These are phyloP conservation scores for Geococcyx californianus DNA, from an alignment of 2,113 vertebrate genomes.

Conservation along the genomic window DNA sequence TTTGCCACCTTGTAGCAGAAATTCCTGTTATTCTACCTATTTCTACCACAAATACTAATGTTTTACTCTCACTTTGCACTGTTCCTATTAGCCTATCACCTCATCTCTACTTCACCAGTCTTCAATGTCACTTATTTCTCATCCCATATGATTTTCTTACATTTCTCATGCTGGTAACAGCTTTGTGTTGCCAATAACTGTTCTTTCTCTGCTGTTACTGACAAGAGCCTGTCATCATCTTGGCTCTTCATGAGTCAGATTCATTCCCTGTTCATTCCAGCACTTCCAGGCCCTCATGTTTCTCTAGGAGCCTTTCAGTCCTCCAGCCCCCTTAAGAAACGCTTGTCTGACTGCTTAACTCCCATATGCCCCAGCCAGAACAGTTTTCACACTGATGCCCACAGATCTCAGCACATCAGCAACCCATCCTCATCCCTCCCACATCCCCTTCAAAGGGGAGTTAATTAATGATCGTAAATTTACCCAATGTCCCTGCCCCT, in stretches of 20 bases:
- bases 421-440: neutral
- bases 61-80: neutral
- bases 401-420: neutral
- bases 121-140: neutral
- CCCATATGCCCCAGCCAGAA: neutral
- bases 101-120: neutral
- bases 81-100: neutral
- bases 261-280: neutral
- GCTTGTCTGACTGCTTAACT: neutral
- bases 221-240: slow-evolving; percentile 2
- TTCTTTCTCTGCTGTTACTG: slow-evolving; percentile 16
- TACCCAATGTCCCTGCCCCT: neutral
- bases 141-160: neutral
- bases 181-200: slow-evolving; percentile 20
- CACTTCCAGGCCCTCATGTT: neutral
- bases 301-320: neutral
- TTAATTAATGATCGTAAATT: neutral
- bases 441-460: neutral
- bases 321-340: neutral
- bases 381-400: neutral
- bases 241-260: slow-evolving; percentile 14
- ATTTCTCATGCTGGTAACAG: neutral
- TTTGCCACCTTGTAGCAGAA: neutral
- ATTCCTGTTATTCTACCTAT: neutral
- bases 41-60: neutral